Evolutionary conservation across 2,888 invertebrate species (phyloP), one percentile per base, ranked within the genome.

Genomic region (Pseudococcus viburni): DNA sequence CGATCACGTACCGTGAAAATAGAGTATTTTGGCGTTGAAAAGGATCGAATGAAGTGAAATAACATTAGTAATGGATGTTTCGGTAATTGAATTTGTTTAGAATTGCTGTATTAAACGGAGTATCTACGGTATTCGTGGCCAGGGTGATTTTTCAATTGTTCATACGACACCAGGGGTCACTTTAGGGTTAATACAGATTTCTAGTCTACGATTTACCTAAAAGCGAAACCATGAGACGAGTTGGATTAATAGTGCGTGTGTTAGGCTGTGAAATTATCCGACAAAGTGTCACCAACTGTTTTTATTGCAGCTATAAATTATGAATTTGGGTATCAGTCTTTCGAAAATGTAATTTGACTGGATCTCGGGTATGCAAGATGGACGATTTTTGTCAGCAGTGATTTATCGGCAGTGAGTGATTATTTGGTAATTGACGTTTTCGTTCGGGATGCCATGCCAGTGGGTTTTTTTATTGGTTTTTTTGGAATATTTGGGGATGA

Each of bases 81-180:
- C 2, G n/a, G 46, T 80, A 80, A 80, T 80, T 80, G 80, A 80
- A 80, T 80, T 80, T 80, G 80, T 80, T 39, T 80, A 3, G n/a
- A 80, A 80, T 80, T 73, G 22, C 68, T 64, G 17, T 59, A 33
- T 33, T 33, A 73, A 73, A 73, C 33, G 33, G 26, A 11, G 68
- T 59, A 73, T 33, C 26, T 33, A 12, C 26, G 26, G 6, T 26
- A 15, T 26, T 73, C 33, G 26, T 2, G 1, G 68, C 9, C n/a
- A 59, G 19, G 59, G 59, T 19, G 68, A 33, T 73, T 73, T 73
- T 73, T 73, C 33, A 73, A 26, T 73, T 26, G 68, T 33, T 26
- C 15, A 33, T 12, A 12, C 68, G 26, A 26, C 19, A 33, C 12
- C 15, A 33, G 6, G 68, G 68, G 26, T 73, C 68, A 33, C 12